phyloP scores from a whole-genome alignment of 2,797 vertebrate species.

The Melanotaenia trifasciata region DNA sequence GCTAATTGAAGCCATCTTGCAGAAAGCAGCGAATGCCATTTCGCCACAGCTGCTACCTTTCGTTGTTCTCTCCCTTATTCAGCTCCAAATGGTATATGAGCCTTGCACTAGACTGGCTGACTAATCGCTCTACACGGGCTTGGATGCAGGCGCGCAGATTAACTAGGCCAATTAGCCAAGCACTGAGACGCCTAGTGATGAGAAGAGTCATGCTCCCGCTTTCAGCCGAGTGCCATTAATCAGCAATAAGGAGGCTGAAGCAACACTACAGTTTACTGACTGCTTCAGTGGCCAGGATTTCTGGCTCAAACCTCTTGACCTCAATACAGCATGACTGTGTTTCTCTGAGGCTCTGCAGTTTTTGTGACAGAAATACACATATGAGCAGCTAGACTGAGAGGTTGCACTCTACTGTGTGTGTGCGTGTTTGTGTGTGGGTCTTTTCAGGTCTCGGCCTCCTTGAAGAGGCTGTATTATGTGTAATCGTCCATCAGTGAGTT shows the following conservation, averaged over 20 bases:
- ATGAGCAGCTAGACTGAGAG: constrained; percentile 37
- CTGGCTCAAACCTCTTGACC: constrained; percentile 71
- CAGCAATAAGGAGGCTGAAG: constrained; percentile 67
- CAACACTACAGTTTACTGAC: constrained; percentile 50
- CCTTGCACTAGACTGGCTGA: constrained; percentile 61
- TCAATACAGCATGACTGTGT: constrained; percentile 65
- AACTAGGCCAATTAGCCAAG: constrained; percentile 75
- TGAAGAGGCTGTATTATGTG: constrained; percentile 16
- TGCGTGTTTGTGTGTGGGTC: not conserved
- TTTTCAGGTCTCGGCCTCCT: constrained; percentile 16
- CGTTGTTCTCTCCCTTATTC: constrained; percentile 39
- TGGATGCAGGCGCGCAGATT: constrained; percentile 63
- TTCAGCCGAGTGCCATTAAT: constrained; percentile 70
- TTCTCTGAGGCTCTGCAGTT: constrained; percentile 61
- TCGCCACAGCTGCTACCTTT: constrained; percentile 60
- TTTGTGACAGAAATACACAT: constrained; percentile 58
- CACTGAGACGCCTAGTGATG: constrained; percentile 63
- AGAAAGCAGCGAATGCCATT: constrained; percentile 59
- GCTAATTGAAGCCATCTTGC: constrained; percentile 69
- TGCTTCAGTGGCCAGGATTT: constrained; percentile 58
- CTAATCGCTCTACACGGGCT: constrained; percentile 61
- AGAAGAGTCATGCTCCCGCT: constrained; percentile 64
- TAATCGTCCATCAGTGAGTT: constrained; percentile 28
- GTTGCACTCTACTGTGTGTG: constrained; percentile 10
- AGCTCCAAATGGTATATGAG: constrained; percentile 57